Conservation (phyloP, 2,888 invertebrate genomes). For the Phalangium opilio region DNA sequence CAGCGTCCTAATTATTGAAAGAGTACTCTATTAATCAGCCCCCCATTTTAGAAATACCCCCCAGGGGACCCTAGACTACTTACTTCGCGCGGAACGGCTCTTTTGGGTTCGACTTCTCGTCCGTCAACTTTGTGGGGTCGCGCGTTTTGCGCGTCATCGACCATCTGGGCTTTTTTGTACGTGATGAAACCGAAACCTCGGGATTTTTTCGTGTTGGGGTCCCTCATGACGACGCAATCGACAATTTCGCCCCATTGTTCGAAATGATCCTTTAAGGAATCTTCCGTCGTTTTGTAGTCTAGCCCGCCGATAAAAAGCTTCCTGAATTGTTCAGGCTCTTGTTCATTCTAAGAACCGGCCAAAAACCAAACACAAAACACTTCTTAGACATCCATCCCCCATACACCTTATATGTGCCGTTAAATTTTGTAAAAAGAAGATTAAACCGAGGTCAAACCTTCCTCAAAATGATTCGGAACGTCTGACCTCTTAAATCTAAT, state of each 20-base stretch:
- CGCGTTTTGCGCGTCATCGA: constrained; percentile 74
- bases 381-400: no score
- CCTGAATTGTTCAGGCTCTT: constrained; percentile 32
- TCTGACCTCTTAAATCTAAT: no score
- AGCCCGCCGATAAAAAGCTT: constrained; percentile 91
- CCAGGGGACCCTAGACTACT: constrained; percentile 18
- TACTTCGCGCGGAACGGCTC: constrained; percentile 74
- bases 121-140: constrained; percentile 85
- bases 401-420: no score
- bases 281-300: constrained; percentile 83
- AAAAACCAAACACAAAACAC: background rate
- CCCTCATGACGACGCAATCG: constrained; percentile 93
- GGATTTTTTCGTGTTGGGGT: constrained; percentile 82
- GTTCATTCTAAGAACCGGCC: constrained; percentile 11
- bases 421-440: no score
- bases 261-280: constrained; percentile 66
- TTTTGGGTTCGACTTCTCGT: constrained; percentile 86
- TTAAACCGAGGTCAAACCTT: no score
- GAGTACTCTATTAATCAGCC: no score
- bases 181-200: constrained; percentile 98
- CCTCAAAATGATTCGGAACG: no score
- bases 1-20: constrained; percentile 37
- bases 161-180: constrained; percentile 81
- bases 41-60: no score
- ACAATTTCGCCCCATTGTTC: constrained; percentile 95